Evolutionary conservation across 92 coral and sea anemone species (phyloP).

Genomic region (Epizoanthus stellaris): DNA sequence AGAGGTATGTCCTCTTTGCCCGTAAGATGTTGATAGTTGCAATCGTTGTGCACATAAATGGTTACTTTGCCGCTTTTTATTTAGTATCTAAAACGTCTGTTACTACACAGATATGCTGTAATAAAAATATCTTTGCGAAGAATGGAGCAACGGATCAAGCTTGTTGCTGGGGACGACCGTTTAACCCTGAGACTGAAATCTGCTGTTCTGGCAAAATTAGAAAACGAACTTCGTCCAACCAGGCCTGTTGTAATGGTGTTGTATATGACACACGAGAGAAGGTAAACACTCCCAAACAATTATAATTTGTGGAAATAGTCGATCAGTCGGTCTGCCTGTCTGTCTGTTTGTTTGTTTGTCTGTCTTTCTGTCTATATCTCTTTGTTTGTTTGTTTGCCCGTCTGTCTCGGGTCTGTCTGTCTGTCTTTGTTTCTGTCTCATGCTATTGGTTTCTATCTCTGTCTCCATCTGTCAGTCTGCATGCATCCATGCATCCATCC

Average conservation of each 20-base stretch:
- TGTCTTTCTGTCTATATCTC: not conserved
- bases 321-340: not conserved
- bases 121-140: not conserved
- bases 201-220: not conserved
- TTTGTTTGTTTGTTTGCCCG: no score
- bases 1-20: no score
- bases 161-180: not conserved
- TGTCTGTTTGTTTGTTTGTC: no score
- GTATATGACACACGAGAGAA: not conserved
- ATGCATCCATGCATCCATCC: no score
- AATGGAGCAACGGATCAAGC: conserved; percentile 2
- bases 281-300: not conserved
- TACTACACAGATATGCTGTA: conserved; percentile 5
- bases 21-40: no score
- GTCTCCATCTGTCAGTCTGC: no score
- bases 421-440: no score
- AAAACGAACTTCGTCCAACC: not conserved
- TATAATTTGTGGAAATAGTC: not conserved
- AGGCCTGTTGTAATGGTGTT: not conserved
- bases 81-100: not conserved
- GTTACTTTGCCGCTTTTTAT: not conserved
- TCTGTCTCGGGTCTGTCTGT: no score
- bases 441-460: no score
- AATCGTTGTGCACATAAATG: no score
- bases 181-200: not conserved